Evolutionary conservation across 2,888 invertebrate genomes (phyloP).

Genomic region (Acanthosepion lycidas): DNA sequence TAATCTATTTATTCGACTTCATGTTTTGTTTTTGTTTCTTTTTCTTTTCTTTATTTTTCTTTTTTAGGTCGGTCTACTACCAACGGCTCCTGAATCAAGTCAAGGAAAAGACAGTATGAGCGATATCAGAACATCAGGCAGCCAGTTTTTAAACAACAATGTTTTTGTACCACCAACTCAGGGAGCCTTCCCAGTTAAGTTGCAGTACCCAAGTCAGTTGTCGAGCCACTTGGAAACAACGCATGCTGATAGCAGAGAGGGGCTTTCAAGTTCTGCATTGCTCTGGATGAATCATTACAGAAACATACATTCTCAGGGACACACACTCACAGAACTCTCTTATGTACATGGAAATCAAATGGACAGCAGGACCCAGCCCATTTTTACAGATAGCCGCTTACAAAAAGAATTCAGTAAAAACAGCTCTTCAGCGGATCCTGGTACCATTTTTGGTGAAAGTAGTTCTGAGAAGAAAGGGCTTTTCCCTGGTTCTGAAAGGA

Average conservation of each 20-base stretch:
- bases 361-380: neutral
- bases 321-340: neutral
- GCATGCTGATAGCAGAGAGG: neutral
- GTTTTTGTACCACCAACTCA: neutral
- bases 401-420: neutral
- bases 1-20: no score
- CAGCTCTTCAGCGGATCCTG: neutral
- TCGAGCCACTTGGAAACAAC: neutral
- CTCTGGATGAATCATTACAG: neutral
- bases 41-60: neutral
- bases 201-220: neutral
- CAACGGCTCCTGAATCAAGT: neutral
- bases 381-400: neutral
- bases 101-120: neutral
- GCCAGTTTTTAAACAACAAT: constrained; percentile 4
- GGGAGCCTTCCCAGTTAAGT: neutral
- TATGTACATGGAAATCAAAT: neutral
- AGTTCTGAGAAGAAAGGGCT: neutral
- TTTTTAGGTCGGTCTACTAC: neutral
- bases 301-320: constrained; percentile 37
- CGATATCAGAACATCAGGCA: neutral
- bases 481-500: neutral
- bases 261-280: neutral
- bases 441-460: neutral
- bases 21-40: neutral